Conservation (phyloP, 53 echinoderm and acorn worm genomes). For the Patiria pectinifera region DNA sequence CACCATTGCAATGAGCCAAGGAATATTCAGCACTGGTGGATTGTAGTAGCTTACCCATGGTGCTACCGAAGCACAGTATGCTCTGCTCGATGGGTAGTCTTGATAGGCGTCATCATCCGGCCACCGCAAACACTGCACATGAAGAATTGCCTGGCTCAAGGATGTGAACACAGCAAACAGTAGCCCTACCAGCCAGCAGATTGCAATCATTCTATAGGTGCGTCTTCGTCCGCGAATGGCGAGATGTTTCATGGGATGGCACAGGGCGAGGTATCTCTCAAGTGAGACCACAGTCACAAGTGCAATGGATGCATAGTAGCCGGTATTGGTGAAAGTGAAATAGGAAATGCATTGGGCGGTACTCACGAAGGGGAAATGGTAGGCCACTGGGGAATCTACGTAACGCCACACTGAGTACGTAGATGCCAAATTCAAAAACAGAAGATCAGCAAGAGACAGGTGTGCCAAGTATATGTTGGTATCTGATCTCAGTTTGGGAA, state of each 20-base stretch:
- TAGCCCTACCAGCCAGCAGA: slow-evolving; percentile 56
- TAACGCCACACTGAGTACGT: not conserved
- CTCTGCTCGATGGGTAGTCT: not conserved
- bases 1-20: slow-evolving; percentile 40
- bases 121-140: slow-evolving; percentile 6
- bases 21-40: not conserved
- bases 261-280: slow-evolving; percentile 69
- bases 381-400: slow-evolving; percentile 28
- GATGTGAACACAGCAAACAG: not conserved
- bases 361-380: not conserved
- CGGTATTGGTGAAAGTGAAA: not conserved
- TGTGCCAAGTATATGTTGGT: slow-evolving; percentile 68
- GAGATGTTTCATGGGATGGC: slow-evolving; percentile 64
- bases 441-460: slow-evolving; percentile 62
- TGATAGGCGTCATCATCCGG: slow-evolving; percentile 16
- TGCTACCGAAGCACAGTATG: not conserved
- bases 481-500: slow-evolving; percentile 59
- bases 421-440: slow-evolving; percentile 35
- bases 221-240: slow-evolving; percentile 50
- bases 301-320: slow-evolving; percentile 54
- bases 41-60: not conserved
- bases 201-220: slow-evolving; percentile 51
- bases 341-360: not conserved
- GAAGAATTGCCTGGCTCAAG: not conserved
- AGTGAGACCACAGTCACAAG: slow-evolving; percentile 60